Evolutionary conservation across 2,888 invertebrate genomes (phyloP).

Genomic region (Piscicola geometra): DNA sequence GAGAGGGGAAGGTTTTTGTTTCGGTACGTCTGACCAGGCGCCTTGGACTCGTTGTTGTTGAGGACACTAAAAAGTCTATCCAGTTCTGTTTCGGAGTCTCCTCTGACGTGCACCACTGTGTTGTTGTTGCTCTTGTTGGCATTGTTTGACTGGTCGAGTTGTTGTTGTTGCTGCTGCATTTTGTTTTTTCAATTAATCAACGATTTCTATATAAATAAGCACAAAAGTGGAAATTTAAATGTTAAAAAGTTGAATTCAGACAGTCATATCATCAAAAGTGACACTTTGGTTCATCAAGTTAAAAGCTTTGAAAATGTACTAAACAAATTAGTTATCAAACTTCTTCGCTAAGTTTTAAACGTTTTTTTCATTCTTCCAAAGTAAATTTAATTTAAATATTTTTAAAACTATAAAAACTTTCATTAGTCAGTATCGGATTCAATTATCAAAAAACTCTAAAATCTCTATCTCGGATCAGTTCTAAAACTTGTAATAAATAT

Average conservation of each 20-base stretch:
- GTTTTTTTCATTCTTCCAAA: too few species aligned
- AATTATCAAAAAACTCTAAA: neutral
- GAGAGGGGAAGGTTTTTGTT: slow-evolving; percentile 38
- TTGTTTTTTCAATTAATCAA: neutral
- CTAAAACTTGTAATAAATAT: too few species aligned
- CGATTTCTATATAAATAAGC: neutral
- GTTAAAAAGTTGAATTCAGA: neutral
- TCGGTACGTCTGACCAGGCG: slow-evolving; percentile 31
- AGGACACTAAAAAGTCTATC: slow-evolving; percentile 37
- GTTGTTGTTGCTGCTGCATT: slow-evolving; percentile 27
- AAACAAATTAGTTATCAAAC: too few species aligned
- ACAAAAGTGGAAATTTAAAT: neutral
- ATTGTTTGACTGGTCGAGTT: neutral
- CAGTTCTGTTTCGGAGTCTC: slow-evolving; percentile 35
- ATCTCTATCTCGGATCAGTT: neutral
- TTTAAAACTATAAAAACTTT: too few species aligned
- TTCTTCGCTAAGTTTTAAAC: too few species aligned
- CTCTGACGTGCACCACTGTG: slow-evolving; percentile 34
- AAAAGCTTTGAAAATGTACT: neutral
- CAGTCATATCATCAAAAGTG: neutral
- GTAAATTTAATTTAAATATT: too few species aligned
- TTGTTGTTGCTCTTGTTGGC: slow-evolving; percentile 34
- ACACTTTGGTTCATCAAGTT: neutral
- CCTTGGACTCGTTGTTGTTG: slow-evolving; percentile 32
- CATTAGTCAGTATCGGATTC: neutral